Percentiles rank a stretch among this genome's conserved stretches.
Evolutionary conservation across 2,113 vertebrate genomes (phyloP).

Genomic region (Eudyptes chrysolophus): DNA sequence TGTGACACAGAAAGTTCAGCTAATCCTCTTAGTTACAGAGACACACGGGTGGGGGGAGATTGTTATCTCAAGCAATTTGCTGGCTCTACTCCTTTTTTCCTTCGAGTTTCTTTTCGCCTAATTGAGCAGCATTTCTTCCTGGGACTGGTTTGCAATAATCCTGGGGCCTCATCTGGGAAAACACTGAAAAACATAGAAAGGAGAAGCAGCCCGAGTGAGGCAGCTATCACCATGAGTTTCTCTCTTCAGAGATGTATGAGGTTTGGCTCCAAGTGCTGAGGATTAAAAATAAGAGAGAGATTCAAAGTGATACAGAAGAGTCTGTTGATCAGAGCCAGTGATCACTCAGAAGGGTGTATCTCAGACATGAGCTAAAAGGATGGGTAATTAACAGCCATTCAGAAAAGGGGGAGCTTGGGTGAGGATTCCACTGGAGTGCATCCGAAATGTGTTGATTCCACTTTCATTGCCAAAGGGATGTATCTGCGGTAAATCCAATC

Average conservation of each 20-base stretch:
- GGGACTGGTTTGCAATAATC: constrained; percentile 69
- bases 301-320: neutral
- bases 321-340: neutral
- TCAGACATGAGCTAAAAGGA: neutral
- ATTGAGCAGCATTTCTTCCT: constrained; percentile 72
- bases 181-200: constrained; percentile 35
- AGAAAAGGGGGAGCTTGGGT: neutral
- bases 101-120: constrained; percentile 73
- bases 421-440: neutral
- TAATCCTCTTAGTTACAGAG: constrained; percentile 77
- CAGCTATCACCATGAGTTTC: neutral
- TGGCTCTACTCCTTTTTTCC: constrained; percentile 66
- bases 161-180: constrained; percentile 69
- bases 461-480: constrained; percentile 30
- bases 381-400: neutral
- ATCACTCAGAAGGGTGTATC: neutral
- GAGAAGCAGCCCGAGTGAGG: neutral
- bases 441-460: neutral
- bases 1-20: constrained; percentile 71
- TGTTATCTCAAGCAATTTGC: constrained; percentile 73
- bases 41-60: constrained; percentile 63
- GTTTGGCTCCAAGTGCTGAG: neutral
- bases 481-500: constrained; percentile 51
- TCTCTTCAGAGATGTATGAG: neutral
- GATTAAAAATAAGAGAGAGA: neutral